Evolutionary conservation across 1,140 invertebrate species (phyloP).

Genomic region (Bilobella aurantiaca): DNA sequence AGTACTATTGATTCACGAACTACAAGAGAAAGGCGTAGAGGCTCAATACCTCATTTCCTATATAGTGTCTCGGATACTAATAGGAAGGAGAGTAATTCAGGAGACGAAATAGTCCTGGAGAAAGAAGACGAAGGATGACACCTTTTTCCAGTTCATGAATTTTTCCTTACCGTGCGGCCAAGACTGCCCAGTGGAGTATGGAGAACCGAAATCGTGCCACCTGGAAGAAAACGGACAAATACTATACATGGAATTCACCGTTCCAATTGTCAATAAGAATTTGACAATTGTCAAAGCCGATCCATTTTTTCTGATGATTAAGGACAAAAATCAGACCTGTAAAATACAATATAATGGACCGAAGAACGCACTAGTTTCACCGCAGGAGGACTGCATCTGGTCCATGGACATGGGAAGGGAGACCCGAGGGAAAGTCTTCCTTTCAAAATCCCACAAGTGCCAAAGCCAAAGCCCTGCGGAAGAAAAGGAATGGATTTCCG

Average conservation of each 20-base stretch:
- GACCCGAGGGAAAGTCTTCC: background rate
- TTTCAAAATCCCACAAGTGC: background rate
- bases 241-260: background rate
- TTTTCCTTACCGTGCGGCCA: conserved; percentile 5
- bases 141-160: conserved; percentile 1
- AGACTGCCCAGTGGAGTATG: background rate
- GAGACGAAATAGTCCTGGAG: background rate
- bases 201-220: background rate
- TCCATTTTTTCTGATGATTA: conserved; percentile 9
- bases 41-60: background rate
- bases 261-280: conserved; percentile 11
- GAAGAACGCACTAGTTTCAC: conserved; percentile 6
- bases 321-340: conserved; percentile 12
- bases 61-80: conserved; percentile 1
- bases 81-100: background rate
- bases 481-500: background rate
- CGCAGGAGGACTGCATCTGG: conserved; percentile 12
- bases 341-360: conserved; percentile 13
- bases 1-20: too few relatives aligned
- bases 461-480: background rate
- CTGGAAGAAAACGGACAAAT: background rate
- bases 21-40: background rate
- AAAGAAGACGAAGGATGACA: background rate
- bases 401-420: background rate
- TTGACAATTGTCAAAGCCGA: conserved; percentile 16